phyloP scores from a whole-genome alignment of 1,140 invertebrate species.

The Acyrthosiphon pisum region DNA sequence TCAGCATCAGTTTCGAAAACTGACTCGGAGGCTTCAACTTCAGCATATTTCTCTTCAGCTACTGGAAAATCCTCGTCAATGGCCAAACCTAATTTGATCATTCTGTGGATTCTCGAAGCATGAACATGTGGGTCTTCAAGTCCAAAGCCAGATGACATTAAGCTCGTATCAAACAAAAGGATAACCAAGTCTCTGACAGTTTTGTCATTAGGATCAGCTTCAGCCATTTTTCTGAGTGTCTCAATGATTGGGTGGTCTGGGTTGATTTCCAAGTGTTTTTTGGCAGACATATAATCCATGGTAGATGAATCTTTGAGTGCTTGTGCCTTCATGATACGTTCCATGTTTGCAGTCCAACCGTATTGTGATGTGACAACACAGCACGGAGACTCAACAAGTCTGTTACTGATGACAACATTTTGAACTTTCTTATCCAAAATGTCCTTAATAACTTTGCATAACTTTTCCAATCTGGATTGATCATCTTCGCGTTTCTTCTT shows the following conservation, averaged over 20 bases:
- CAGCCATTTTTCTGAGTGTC: slow-evolving; percentile 86
- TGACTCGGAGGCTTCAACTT: slow-evolving; percentile 69
- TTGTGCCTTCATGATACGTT: slow-evolving; percentile 99
- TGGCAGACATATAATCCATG: slow-evolving; percentile 99
- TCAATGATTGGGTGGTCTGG: slow-evolving; percentile 96
- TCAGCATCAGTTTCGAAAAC: slow-evolving; percentile 84
- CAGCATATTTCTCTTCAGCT: slow-evolving; percentile 70
- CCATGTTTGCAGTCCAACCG: slow-evolving; percentile 99
- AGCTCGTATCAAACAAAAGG: slow-evolving; percentile 88
- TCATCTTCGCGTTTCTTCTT: slow-evolving; percentile 97
- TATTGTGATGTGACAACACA: slow-evolving; percentile 99
- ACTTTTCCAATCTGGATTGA: slow-evolving; percentile 89
- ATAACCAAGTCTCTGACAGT: slow-evolving; percentile 94
- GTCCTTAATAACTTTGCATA: slow-evolving; percentile 98
- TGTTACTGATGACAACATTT: slow-evolving; percentile 94
- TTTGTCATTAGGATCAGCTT: slow-evolving; percentile 97
- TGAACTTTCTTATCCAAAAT: slow-evolving; percentile 98
- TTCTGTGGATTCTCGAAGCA: slow-evolving; percentile 82
- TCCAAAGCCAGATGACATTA: slow-evolving; percentile 89
- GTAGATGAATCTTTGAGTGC: slow-evolving; percentile 93
- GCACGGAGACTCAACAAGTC: slow-evolving; percentile 94
- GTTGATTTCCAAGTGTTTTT: slow-evolving; percentile 97
- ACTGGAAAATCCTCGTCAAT: slow-evolving; percentile 91
- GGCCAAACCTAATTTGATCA: slow-evolving; percentile 96
- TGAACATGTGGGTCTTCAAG: slow-evolving; percentile 89